A percentile compares a stretch with the other conserved stretches of the same genome.
These are phyloP conservation scores for Raillietiella orientalis DNA, from an alignment of 2,888 invertebrate genomes.

Conservation along the genomic window DNA sequence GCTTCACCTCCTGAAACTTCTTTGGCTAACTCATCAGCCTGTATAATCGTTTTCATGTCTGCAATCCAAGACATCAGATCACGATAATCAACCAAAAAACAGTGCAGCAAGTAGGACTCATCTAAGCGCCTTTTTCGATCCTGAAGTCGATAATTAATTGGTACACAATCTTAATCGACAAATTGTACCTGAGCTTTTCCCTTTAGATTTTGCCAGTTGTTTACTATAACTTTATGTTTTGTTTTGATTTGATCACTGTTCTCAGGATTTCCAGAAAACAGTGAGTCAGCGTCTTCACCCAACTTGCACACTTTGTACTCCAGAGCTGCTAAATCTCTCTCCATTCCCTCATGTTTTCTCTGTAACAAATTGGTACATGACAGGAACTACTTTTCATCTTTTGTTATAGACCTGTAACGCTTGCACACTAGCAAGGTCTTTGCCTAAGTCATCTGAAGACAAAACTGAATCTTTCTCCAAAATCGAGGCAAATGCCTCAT, in stretches of 20 bases:
- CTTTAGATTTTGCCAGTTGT: conserved; percentile 73
- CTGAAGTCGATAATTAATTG: conserved; percentile 10
- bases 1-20: conserved; percentile 98
- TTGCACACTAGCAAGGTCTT: conserved; percentile 89
- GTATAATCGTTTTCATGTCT: conserved; percentile 86
- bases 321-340: conserved; percentile 78
- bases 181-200: conserved; percentile 39
- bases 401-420: conserved; percentile 44
- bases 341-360: conserved; percentile 87
- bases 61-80: conserved; percentile 88
- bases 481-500: conserved; percentile 98
- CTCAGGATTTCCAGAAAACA: conserved; percentile 74
- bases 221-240: conserved; percentile 68
- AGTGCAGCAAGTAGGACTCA: conserved; percentile 74
- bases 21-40: conserved; percentile 91
- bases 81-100: conserved; percentile 88
- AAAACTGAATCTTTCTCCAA: conserved; percentile 88
- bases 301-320: conserved; percentile 82
- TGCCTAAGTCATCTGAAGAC: conserved; percentile 83
- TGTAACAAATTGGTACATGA: conserved; percentile 9
- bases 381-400: not conserved
- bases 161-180: conserved; percentile 2
- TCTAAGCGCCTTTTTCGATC: conserved; percentile 68
- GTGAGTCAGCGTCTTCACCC: conserved; percentile 63
- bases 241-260: conserved; percentile 65